Evolutionary conservation across 2,113 vertebrate genomes (phyloP), one percentile per base, ranked within the genome.

Genomic region (Cranoglanis bouderius): DNA sequence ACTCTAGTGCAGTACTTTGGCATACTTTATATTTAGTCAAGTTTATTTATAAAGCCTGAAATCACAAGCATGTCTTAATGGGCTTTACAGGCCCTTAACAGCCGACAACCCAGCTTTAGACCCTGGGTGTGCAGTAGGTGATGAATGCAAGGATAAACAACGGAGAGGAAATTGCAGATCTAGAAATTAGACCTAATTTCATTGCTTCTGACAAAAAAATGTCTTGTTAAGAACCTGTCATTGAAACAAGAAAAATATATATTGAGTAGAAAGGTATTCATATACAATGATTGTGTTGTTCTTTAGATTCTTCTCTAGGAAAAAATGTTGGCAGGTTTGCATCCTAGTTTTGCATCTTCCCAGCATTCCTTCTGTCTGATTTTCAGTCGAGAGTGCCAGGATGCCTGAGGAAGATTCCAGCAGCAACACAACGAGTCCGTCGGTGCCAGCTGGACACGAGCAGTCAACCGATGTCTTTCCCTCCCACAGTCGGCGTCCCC

Each of bases 401-500:
- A 94, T 94, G 91, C 96, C 93, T 0, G 96, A 96, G 38, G 97
- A 97, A 91, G 96, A 97, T 82, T 92, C 12, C 26, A 94, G 92
- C 74, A 67, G 89, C 13, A 96, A 94, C 70, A 92, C 94, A 12
- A 0, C 49, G 2, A 94, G 95, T 89, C 94, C 89, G 89, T 95
- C 95, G 35, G 94, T 93, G 9, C 38, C 92, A 10, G 92, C 93
- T 26, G 82, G 83, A 77, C 85, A 93, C 92, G 92, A 94, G 94
- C 51, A 87, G 88, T 93, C 0, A 92, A 94, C 94, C 95, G 90
- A 93, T 90, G 10, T 94, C 93, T 82, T 59, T 94, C 90, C 87
- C 90, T 85, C 88, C 91, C 77, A 2, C 18, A 74, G 26, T 65
- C 72, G 78, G 74, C 92, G 90, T 72, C 91, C 91, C 85, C 91